phyloP scores from a whole-genome alignment of 2,888 invertebrate genomes.

The Lamellibrachia satsuma region DNA sequence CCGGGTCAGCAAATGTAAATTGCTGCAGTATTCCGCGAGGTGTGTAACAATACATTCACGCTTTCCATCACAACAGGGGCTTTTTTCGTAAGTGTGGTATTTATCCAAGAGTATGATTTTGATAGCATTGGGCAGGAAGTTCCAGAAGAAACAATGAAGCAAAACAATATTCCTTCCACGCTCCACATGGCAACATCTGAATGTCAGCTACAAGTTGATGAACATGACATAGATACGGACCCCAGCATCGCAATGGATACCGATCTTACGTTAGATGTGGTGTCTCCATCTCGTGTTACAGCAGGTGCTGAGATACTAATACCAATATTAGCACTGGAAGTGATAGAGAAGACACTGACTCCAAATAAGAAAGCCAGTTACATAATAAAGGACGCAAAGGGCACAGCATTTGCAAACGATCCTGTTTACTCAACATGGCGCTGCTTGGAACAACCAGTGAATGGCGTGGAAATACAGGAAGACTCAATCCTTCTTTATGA shows the following conservation, averaged over 20 bases:
- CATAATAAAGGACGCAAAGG: neutral
- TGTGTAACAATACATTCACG: neutral
- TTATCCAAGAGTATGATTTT: too few species aligned
- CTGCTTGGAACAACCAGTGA: neutral
- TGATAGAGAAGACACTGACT: neutral
- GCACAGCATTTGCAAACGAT: neutral
- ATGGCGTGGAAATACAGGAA: neutral
- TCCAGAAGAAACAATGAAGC: too few species aligned
- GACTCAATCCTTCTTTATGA: neutral
- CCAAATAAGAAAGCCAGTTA: neutral
- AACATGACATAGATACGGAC: neutral
- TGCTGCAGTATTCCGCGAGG: neutral
- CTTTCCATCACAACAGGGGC: neutral
- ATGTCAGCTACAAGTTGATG: neutral
- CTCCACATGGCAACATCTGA: neutral
- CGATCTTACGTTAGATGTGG: neutral
- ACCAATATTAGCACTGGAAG: neutral
- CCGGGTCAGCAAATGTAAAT: neutral
- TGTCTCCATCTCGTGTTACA: neutral
- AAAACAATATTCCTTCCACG: neutral
- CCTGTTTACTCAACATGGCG: neutral
- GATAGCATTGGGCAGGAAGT: too few species aligned
- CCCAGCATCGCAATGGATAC: neutral
- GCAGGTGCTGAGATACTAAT: slow-evolving; percentile 14
- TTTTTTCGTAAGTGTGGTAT: too few species aligned